Base-by-base conservation (phyloP, 2,888 invertebrate genomes). In the Torymus texanus region DNA sequence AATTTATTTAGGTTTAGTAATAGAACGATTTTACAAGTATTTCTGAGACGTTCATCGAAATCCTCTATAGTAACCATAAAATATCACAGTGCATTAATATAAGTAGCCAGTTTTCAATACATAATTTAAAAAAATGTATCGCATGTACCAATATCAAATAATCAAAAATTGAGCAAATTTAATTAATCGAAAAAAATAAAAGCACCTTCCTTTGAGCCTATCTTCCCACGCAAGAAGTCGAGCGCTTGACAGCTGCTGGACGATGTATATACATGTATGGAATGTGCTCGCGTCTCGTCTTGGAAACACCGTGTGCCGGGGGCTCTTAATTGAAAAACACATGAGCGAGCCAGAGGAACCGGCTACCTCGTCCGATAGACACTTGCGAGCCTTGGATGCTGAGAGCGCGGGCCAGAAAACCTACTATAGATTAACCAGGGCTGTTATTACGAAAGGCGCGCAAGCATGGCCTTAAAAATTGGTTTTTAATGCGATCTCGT, bases 401-500 rank as follows among this genome's bases (percentile, higher is more conserved):
- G 29, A 29, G 29, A 29, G 29, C 29, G 82, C 85, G 71, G 86
- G 85, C 87, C 87, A 89, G 88, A 89, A 89, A 90, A 89, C 88
- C 88, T 89, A 89, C 88, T 88, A 89, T 88, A 88, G 88, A 89
- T 89, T 89, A 29, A 90, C 86, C 85, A 86, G 86, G 85, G 87
- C 88, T 90, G 89, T 90, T 89, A 90, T 90, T 90, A 90, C 85
- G 86, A 82, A 83, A 84, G 83, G 61, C 87, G 87, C 56, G 29
- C n/a, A 24, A 53, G 29, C 29, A 29, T 86, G 87, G 87, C 85
- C 85, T 87, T 84, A 89, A 89, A 90, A 90, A 90, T 90, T 90
- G 90, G 88, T 90, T 90, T 89, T 90, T 90, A 90, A 90, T 90
- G 87, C 86, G 84, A 86, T 87, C 88, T 88, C 88, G 29, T 29